Conservation (phyloP, 2,888 invertebrate species). For the Agriopis marginaria region DNA sequence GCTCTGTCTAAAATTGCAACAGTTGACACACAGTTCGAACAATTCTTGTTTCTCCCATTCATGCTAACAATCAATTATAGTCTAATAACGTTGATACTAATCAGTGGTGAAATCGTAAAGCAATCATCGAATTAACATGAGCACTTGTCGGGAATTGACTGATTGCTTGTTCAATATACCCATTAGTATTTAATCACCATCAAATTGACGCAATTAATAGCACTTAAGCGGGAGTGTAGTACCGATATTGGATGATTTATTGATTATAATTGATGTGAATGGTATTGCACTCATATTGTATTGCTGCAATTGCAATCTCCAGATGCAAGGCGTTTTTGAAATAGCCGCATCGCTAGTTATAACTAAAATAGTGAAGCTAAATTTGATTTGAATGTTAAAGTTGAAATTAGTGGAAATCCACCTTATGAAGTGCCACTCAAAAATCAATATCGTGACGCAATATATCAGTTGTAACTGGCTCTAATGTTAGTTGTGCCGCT, state of each 20-base stretch:
- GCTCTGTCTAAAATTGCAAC: background rate
- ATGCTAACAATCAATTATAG: slow-evolving; percentile 18
- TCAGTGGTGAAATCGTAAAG: slow-evolving; percentile 52
- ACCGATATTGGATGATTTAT: slow-evolving; percentile 55
- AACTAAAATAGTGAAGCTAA: background rate
- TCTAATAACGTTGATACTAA: slow-evolving; percentile 22
- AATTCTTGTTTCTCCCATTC: background rate
- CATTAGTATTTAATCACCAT: slow-evolving; percentile 67
- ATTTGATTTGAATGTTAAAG: background rate
- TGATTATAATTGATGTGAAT: slow-evolving; percentile 35
- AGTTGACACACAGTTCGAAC: background rate
- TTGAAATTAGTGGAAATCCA: background rate
- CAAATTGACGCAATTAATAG: slow-evolving; percentile 68
- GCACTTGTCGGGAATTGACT: slow-evolving; percentile 68
- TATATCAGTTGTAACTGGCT: slow-evolving; percentile 46
- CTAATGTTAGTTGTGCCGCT: slow-evolving; percentile 56
- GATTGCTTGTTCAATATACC: slow-evolving; percentile 66
- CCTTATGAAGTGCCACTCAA: slow-evolving; percentile 14
- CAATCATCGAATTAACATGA: slow-evolving; percentile 69
- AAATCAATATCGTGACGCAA: slow-evolving; percentile 38
- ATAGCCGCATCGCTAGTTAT: background rate
- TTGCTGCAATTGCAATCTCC: background rate
- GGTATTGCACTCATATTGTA: slow-evolving; percentile 26
- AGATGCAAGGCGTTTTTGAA: background rate
- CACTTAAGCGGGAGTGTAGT: slow-evolving; percentile 56